phyloP scores from a whole-genome alignment of 2,797 vertebrate species.

The Tiaroga cobitis region DNA sequence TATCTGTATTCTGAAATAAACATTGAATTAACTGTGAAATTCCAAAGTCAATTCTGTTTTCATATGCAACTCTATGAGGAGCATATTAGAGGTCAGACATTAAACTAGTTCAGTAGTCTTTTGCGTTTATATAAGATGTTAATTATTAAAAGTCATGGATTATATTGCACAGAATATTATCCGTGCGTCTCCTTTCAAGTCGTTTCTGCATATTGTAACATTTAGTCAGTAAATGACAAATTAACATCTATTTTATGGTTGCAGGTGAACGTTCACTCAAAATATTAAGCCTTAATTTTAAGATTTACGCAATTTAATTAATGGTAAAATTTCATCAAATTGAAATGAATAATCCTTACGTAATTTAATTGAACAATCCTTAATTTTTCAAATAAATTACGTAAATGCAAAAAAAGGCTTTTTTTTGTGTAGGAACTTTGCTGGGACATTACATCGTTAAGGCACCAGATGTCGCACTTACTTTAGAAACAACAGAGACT shows the following conservation, averaged over 20 bases:
- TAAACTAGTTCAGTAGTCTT: not conserved
- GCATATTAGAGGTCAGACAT: not conserved
- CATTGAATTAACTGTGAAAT: not conserved
- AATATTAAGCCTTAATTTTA: no score
- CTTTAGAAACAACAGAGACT: not conserved
- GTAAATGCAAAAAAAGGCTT: no score
- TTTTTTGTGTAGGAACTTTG: no score
- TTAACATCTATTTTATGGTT: not conserved
- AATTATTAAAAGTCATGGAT: not conserved
- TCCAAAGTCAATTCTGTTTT: not conserved
- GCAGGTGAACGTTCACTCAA: no score
- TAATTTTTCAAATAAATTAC: no score
- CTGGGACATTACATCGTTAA: not conserved
- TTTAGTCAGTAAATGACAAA: not conserved
- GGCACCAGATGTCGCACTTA: constrained; percentile 30
- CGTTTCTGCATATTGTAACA: not conserved
- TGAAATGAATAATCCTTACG: no score
- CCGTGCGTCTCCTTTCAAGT: not conserved
- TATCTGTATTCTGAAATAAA: constrained; percentile 5
- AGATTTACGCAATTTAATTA: no score
- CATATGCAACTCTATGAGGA: not conserved
- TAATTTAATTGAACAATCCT: no score
- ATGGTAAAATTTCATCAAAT: no score
- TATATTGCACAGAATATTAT: not conserved
- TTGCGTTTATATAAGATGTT: not conserved